Evolutionary conservation across 2,113 vertebrate genomes (phyloP).

Genomic region (Thinocorus orbignyianus): DNA sequence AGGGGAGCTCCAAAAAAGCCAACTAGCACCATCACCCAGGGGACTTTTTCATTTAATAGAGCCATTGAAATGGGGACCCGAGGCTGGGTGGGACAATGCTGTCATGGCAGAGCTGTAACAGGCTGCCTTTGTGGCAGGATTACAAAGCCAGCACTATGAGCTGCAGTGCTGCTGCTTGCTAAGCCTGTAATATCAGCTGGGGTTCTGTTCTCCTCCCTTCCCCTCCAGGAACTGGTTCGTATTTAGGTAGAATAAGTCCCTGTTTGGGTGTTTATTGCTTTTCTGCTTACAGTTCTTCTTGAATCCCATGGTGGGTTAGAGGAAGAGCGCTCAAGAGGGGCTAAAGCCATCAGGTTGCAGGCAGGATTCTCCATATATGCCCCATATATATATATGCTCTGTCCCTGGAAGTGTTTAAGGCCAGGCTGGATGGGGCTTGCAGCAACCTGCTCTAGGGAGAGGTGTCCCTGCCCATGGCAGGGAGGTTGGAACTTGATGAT

Average conservation of each 20-base stretch:
- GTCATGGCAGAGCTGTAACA: background rate
- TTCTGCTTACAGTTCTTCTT: background rate
- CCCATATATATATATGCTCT: too few relatives aligned
- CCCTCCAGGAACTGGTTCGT: background rate
- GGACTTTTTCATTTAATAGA: background rate
- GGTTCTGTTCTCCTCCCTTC: conserved; percentile 1
- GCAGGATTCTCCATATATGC: background rate
- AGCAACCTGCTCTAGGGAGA: too few relatives aligned
- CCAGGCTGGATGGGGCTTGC: too few relatives aligned
- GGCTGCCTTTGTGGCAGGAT: conserved; percentile 21
- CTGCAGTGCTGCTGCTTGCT: background rate
- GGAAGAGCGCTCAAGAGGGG: background rate
- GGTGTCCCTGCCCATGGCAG: too few relatives aligned
- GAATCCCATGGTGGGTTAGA: background rate
- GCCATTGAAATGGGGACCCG: background rate
- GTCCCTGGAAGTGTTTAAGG: too few relatives aligned
- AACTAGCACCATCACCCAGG: background rate
- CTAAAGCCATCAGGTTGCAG: background rate
- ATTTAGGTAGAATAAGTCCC: background rate
- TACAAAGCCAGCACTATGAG: conserved; percentile 46
- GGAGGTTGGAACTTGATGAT: too few relatives aligned
- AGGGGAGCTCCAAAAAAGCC: background rate
- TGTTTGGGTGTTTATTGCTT: background rate
- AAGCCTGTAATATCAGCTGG: background rate
- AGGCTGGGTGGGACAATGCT: background rate